Evolutionary conservation across 2,113 vertebrate genomes (phyloP).

Genomic region (Crocuta crocuta): DNA sequence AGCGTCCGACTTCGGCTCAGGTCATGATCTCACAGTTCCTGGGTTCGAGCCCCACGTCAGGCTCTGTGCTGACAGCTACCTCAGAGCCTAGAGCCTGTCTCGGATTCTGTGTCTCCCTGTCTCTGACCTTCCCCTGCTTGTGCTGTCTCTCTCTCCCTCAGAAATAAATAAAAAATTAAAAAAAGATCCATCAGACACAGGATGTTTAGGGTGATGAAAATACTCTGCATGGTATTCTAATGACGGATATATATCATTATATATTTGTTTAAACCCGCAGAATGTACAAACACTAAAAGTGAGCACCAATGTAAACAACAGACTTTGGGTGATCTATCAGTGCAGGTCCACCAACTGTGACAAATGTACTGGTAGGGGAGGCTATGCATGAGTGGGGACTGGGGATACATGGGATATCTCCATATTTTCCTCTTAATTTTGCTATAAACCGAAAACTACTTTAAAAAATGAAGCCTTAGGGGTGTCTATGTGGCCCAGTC

Average conservation of each 20-base stretch:
- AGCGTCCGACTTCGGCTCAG: too few relatives aligned
- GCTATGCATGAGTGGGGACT: background rate
- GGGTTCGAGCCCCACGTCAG: too few relatives aligned
- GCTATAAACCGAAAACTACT: background rate
- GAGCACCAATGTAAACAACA: background rate
- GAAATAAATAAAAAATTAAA: too few relatives aligned
- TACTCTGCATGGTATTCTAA: background rate
- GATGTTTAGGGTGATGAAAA: background rate
- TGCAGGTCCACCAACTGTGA: background rate
- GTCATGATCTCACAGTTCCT: too few relatives aligned
- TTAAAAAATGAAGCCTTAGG: background rate
- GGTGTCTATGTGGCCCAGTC: too few relatives aligned
- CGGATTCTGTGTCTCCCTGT: too few relatives aligned
- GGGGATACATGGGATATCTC: background rate
- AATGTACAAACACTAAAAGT: background rate
- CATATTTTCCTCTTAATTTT: background rate
- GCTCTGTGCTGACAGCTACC: too few relatives aligned
- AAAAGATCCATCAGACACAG: background rate
- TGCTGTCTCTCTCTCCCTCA: too few relatives aligned
- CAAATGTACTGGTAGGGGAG: background rate
- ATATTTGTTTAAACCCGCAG: background rate
- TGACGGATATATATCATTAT: background rate
- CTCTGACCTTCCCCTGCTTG: too few relatives aligned
- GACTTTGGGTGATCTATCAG: background rate
- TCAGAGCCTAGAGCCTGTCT: too few relatives aligned